Evolutionary conservation across 2,113 vertebrate species (phyloP), one percentile per base, ranked within the genome.

Genomic region (Isurus oxyrinchus): DNA sequence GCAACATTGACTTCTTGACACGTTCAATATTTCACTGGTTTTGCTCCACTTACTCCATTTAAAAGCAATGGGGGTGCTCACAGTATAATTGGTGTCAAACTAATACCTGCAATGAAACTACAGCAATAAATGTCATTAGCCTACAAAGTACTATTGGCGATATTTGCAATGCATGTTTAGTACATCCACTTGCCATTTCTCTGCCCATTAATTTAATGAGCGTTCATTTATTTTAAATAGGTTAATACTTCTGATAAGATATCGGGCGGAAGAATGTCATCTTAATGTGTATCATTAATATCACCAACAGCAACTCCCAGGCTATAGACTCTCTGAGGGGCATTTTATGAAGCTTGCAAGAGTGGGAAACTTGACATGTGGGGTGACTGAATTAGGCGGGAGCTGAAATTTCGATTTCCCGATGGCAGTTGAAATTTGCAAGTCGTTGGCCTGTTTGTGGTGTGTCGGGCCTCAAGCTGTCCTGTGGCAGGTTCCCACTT

Each of bases 71-170:
- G 49, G 88, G 88, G 31, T 57, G 13, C 55, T 91, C 88, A 16
- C 88, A 59, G 53, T 61, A 31, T 91, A 91, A 57, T 91, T 91
- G 88, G 11, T 31, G 27, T 59, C 13, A 8, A 59, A 91, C 81
- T 40, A 84, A 84, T 44, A 44, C 31, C 55, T 61, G 55, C 27
- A 59, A 31, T 5, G 53, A 35, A 59, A 19, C 27, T 59, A 91
- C 88, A n/a, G 25, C 53, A 59, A 91, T 91, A 91, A 91, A 59
- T 91, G 88, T 35, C 88, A 91, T 91, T 35, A 91, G 53, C 55
- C 27, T 91, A 31, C 55, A 16, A 91, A 57, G 53, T 27, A 14
- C 87, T 90, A 21, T 4, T 90, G 87, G 23, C 8, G 11, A 55
- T 31, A 31, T 27, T 31, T 4, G 53, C 87, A 90, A 57, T 90